Percentiles rank a stretch among this genome's conserved stretches.
Evolutionary conservation across 2,888 invertebrate genomes (phyloP).

Genomic region (Macrostomum cliftonense): DNA sequence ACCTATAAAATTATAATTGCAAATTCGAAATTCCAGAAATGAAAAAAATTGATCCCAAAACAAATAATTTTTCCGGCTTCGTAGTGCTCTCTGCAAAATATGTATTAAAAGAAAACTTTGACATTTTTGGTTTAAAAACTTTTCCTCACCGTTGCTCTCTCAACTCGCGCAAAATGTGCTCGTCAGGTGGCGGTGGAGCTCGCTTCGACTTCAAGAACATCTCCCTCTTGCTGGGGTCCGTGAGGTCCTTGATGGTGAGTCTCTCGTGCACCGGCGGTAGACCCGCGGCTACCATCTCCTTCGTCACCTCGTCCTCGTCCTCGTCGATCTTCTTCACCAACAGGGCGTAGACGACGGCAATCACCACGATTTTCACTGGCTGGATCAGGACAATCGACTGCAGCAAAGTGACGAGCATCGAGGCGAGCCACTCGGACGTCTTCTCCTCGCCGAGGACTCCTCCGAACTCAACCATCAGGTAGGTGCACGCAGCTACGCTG

Average conservation of each 20-base stretch:
- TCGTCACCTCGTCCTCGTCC: constrained; percentile 14
- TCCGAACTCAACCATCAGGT: constrained; percentile 7
- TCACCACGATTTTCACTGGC: constrained; percentile 14
- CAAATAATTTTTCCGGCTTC: no score
- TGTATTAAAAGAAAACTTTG: no score
- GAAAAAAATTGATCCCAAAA: no score
- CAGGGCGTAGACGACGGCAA: constrained; percentile 18
- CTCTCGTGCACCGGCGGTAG: constrained; percentile 16
- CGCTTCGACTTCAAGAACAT: constrained; percentile 12
- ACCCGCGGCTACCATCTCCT: constrained; percentile 5
- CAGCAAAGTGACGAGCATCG: constrained; percentile 13
- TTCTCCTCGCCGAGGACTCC: constrained; percentile 10
- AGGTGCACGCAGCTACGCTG: constrained; percentile 1
- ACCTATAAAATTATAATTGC: no score
- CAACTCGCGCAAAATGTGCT: constrained; percentile 13
- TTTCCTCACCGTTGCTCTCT: constrained; percentile 5
- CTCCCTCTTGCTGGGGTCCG: constrained; percentile 12
- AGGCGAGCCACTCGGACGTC: constrained; percentile 12
- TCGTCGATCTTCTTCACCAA: constrained; percentile 18
- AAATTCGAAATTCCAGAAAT: no score
- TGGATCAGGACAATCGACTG: constrained; percentile 14
- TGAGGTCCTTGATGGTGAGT: constrained; percentile 14
- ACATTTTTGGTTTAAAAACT: no score
- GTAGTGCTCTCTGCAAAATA: no score
- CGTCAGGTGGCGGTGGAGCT: constrained; percentile 16